Evolutionary conservation across 2,888 invertebrate species (phyloP), one percentile per base, ranked within the genome.

Genomic region (Aethes cnicana): DNA sequence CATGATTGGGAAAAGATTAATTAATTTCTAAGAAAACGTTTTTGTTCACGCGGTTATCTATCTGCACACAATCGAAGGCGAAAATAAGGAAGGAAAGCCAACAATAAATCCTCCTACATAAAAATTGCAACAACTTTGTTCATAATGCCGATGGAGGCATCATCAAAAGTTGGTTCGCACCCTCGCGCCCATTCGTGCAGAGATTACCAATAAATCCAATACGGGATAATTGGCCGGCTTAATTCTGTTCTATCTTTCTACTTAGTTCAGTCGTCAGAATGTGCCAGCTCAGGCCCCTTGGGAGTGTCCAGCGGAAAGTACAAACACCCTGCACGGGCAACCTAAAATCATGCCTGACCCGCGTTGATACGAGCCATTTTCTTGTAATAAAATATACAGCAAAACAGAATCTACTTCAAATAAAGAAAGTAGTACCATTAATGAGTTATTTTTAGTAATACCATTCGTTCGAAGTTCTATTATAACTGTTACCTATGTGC

Each of bases 131-230:
- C 84, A 88, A 89, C 86, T 88, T 87, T 82, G 82, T 85, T 87
- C 89, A 86, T 86, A 88, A 85, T 88, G 77, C 84, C 84, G 77
- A 83, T 81, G 77, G 84, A 87, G 83, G 84, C 79, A 86, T 88
- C 88, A 87, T 89, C 89, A 86, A 87, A 88, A 89, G 81, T 89
- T 88, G 82, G 86, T 84, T 79, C 87, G 85, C 89, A 88, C 89
- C 89, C 89, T 87, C 86, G 84, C 86, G 86, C 85, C 83, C 81
- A 85, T 87, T 87, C 89, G 89, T 89, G 89, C 88, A 86, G 82
- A 88, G 89, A 89, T 89, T 89, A 89, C 89, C 89, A 89, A 89
- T 89, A 89, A 89, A 89, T 89, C 89, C 88, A 89, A 89, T 89
- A 88, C 88, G 89, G 88, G 89, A 89, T 89, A 89, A 89, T 89